Evolutionary conservation across 1,140 invertebrate genomes (phyloP).

Genomic region (Caenorhabditis latens): DNA sequence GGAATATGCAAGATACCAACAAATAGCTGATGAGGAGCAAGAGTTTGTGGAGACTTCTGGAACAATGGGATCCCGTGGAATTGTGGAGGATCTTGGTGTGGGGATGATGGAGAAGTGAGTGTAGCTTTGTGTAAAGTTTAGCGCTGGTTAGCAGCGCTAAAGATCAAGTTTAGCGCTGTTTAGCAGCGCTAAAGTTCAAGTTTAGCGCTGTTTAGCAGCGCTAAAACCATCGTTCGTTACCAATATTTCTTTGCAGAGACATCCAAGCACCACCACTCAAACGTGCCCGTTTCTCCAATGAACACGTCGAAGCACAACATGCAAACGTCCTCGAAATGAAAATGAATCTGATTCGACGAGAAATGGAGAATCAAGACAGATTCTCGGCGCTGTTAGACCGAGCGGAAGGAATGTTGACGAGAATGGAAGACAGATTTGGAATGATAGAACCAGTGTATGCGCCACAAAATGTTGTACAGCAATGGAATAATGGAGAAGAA

Average conservation of each 20-base stretch:
- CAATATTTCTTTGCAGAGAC: background rate
- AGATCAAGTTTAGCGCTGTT: too few relatives aligned
- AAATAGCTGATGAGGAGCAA: constrained; percentile 6
- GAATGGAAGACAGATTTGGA: constrained; percentile 9
- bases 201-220: background rate
- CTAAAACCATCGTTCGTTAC: too few relatives aligned
- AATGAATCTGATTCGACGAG: constrained; percentile 4
- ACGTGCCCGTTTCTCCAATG: background rate
- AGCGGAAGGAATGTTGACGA: background rate
- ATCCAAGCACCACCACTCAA: constrained; percentile 2
- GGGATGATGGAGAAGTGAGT: background rate
- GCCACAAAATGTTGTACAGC: background rate
- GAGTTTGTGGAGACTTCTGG: constrained; percentile 30
- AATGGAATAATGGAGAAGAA: background rate
- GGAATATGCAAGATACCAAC: constrained; percentile 17
- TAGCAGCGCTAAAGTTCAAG: background rate
- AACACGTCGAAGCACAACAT: too few relatives aligned
- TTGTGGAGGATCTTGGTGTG: background rate
- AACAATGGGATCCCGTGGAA: background rate
- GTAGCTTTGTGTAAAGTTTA: background rate
- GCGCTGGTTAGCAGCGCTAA: too few relatives aligned
- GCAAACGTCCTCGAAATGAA: background rate
- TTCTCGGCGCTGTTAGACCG: constrained; percentile 21
- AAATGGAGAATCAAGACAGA: constrained; percentile 41
- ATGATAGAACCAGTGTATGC: background rate